Base-by-base conservation (phyloP, 2,888 invertebrate species). In the Drosophila testacea region DNA sequence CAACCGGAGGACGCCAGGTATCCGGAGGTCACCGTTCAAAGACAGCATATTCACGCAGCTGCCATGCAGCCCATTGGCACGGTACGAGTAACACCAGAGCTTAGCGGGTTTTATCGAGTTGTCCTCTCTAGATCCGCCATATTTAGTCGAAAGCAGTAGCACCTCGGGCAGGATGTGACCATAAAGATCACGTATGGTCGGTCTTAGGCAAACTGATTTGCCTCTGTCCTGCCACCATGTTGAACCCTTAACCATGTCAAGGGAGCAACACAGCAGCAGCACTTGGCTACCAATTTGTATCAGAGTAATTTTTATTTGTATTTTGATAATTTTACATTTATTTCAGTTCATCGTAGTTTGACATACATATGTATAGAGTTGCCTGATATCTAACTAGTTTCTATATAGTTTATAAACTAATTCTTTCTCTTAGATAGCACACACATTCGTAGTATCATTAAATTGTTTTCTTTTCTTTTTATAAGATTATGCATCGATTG, bases 101-200 rank as follows among this genome's bases (percentile, higher is more conserved):
- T 16, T 70, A 22, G 64, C 70, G 65, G 76, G 70, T 75, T 75
- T 75, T 65, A 74, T 74, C 77, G 74, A 70, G 76, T 75, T 74
- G 59, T 74, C 70, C 70, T 75, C 76, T 74, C 74, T 56, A 75
- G 76, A 74, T 75, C 74, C 70, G 74, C 65, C 74, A 74, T 74
- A 74, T 75, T 74, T 57, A 57, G 74, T 75, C 22, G 41, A 30
- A 47, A 66, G 75, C 75, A 70, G 70, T 54, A 62, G 66, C 75
- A 75, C 76, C 76, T 76, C 75, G 70, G 4, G 75, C 66, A 76
- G 71, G 75, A 66, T 71, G 67, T 76, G 77, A 30, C 55, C 48
- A 39, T 6, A 4, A 5, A 9, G 55, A 36, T 41, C 68, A 65
- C 68, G 68, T 68, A 68, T 72, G 68, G 60, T 72, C 77, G 68